phyloP scores from a whole-genome alignment of 2,797 vertebrate genomes.

The Simalia tracyae region DNA sequence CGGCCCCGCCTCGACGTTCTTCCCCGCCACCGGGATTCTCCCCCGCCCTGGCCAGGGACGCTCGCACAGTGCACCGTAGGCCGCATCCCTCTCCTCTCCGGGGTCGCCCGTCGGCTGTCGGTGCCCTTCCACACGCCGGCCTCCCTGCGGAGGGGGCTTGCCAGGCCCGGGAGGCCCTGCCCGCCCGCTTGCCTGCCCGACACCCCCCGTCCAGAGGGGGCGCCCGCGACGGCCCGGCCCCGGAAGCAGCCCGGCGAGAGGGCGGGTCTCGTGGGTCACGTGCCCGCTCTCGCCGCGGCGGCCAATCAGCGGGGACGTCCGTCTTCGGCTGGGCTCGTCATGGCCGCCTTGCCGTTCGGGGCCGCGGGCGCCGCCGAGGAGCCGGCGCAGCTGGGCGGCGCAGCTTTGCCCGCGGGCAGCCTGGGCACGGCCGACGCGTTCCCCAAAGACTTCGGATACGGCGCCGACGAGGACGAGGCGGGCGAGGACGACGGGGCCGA shows the following conservation, averaged over 20 bases:
- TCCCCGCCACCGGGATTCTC: too few relatives aligned
- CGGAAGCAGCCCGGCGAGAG: neutral
- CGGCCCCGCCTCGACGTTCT: too few relatives aligned
- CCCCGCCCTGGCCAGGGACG: too few relatives aligned
- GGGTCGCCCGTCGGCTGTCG: neutral
- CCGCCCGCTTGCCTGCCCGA: neutral
- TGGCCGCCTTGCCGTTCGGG: conserved; percentile 60
- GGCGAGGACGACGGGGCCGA: conserved; percentile 76
- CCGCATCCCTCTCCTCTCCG: too few relatives aligned
- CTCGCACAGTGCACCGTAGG: too few relatives aligned
- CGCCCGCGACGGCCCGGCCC: neutral
- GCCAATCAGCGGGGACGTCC: neutral
- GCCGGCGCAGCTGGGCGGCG: conserved; percentile 49
- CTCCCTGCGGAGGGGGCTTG: neutral
- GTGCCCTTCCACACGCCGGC: neutral
- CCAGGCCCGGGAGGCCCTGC: neutral
- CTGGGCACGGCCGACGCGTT: conserved; percentile 88
- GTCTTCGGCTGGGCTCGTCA: conserved; percentile 6
- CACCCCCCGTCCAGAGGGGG: neutral
- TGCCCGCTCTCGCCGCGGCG: neutral
- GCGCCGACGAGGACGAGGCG: conserved; percentile 92
- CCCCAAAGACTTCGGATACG: conserved; percentile 97
- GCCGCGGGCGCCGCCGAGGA: conserved; percentile 45
- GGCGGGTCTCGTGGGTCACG: neutral
- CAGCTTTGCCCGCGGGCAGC: conserved; percentile 69